Evolutionary conservation across 2,113 vertebrate species (phyloP).

Genomic region (Paramisgurnus dabryanus): DNA sequence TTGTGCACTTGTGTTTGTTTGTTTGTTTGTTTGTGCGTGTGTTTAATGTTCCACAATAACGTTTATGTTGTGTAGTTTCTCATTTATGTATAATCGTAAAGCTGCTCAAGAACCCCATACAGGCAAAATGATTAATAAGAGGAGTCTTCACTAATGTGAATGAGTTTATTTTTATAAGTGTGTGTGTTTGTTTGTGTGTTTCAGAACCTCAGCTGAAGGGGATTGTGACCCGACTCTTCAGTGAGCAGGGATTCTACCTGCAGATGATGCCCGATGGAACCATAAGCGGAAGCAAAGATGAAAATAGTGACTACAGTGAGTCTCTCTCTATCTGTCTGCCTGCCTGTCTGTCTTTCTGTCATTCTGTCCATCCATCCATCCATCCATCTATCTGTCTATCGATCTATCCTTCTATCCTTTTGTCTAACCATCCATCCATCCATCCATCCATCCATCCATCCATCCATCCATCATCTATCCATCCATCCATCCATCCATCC

Average conservation of each 20-base stretch:
- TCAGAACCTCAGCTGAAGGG: constrained; percentile 98
- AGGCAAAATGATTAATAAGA: background rate
- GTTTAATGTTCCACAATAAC: background rate
- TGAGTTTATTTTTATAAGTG: background rate
- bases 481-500: no score
- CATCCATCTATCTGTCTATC: no score
- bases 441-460: no score
- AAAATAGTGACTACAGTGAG: constrained; percentile 98
- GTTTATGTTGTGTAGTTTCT: no score
- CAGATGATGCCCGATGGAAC: constrained; percentile 95
- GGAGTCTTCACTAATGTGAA: no score
- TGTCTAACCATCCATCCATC: no score
- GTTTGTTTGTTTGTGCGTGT: constrained; percentile 45
- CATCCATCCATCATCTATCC: no score
- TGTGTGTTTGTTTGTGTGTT: constrained; percentile 48
- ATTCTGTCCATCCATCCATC: no score
- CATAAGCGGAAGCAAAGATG: constrained; percentile 94
- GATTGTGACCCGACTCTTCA: constrained; percentile 98
- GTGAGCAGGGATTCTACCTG: constrained; percentile 96
- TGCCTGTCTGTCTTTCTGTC: no score
- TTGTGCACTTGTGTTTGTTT: background rate
- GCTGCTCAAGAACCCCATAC: no score
- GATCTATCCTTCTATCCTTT: no score
- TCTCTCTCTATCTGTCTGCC: background rate
- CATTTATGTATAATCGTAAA: no score